phyloP scores from a whole-genome alignment of 2,797 vertebrate species.

The Gallirallus australis region DNA sequence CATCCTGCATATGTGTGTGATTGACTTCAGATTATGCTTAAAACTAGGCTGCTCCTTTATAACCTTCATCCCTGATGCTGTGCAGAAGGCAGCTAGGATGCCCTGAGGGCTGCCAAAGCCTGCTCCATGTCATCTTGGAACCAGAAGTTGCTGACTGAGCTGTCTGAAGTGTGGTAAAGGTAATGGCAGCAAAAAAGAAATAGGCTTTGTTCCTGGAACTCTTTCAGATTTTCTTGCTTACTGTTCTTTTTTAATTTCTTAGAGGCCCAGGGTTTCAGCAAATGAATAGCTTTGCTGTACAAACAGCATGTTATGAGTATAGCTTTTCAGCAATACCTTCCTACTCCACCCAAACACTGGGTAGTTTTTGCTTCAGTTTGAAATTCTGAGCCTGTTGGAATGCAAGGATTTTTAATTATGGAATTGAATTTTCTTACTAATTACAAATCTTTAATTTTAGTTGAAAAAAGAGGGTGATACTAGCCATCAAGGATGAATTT shows the following conservation, averaged over 20 bases:
- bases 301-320: conserved; percentile 43
- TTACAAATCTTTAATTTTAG: conserved; percentile 54
- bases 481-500: conserved; percentile 25
- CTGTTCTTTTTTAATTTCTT: conserved; percentile 26
- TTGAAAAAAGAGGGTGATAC: not conserved
- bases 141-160: conserved; percentile 11
- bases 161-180: conserved; percentile 11
- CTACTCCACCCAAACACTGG: conserved; percentile 35
- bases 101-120: not conserved
- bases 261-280: conserved; percentile 50
- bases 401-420: conserved; percentile 36
- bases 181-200: conserved; percentile 22
- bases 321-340: conserved; percentile 39
- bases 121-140: conserved; percentile 12
- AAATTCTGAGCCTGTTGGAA: conserved; percentile 4
- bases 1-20: accelerated
- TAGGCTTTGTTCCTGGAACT: conserved; percentile 35
- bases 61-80: not conserved
- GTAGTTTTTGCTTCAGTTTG: not conserved
- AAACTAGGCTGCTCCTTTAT: not conserved
- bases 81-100: not conserved
- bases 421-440: conserved; percentile 16
- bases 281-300: conserved; percentile 59
- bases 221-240: not conserved
- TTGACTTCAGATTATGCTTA: not conserved